Conservation (phyloP, 2,113 vertebrate species). For the Danionella cerebrum region DNA sequence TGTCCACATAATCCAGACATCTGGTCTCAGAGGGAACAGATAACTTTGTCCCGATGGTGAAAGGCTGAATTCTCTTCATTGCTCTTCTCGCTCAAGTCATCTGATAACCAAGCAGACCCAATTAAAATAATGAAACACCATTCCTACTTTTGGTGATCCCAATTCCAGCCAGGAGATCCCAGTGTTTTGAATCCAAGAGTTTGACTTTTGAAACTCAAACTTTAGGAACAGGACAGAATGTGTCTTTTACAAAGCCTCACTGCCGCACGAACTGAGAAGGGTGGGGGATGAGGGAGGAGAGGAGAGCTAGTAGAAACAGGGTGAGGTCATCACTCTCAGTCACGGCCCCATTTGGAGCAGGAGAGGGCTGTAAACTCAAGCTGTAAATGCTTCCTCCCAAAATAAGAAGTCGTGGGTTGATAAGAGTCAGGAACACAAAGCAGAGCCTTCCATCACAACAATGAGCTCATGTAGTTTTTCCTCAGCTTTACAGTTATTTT, state of each 20-base stretch:
- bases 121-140: not conserved
- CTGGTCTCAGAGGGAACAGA: slow-evolving; percentile 55
- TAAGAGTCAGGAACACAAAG: not conserved
- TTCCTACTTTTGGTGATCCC: not conserved
- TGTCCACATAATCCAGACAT: slow-evolving; percentile 43
- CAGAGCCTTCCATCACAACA: not conserved
- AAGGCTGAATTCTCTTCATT: slow-evolving; percentile 65
- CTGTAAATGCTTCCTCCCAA: slow-evolving; percentile 41
- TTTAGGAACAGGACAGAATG: slow-evolving; percentile 47
- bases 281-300: not conserved
- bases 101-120: not conserved
- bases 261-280: not conserved
- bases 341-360: slow-evolving; percentile 30
- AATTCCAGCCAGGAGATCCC: not conserved
- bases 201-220: too few species aligned
- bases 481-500: not conserved
- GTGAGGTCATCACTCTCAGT: slow-evolving; percentile 44
- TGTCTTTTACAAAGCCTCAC: slow-evolving; percentile 49
- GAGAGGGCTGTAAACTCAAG: slow-evolving; percentile 27
- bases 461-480: slow-evolving; percentile 30
- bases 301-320: slow-evolving; percentile 30
- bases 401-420: slow-evolving; percentile 32
- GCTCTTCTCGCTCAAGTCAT: slow-evolving; percentile 44
- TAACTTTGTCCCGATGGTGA: slow-evolving; percentile 67
- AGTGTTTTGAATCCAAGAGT: too few species aligned